Base-by-base conservation (phyloP, 2,113 vertebrate genomes). In the Eulacestoma nigropectus region DNA sequence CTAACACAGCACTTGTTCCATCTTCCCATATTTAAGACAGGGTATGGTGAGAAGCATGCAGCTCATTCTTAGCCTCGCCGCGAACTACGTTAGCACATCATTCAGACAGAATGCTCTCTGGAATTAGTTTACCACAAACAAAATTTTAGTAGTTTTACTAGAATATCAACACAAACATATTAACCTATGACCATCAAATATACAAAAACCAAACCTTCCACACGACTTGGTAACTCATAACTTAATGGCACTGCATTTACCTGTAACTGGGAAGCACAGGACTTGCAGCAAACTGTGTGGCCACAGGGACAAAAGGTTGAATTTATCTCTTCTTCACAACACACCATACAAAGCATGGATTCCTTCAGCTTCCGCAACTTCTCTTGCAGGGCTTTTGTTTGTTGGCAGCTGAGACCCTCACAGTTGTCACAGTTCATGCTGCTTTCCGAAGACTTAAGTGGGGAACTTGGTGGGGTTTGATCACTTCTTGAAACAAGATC, bases 291-390 rank as follows among this genome's bases (percentile, higher is more conserved):
- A 84, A 99, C 99, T 32, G 99, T 99, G 96, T 99, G 99, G 46
- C 99, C 99, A 10, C 99, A 99, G 65, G 99, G 99, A 90, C 99
- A 99, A 96, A 99, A 99, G 11, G 99, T 99, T 0, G 99, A 99
- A 74, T 99, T 98, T 50, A 99, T 99, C 98, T 99, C 99, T 87
- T 99, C 98, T 93, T 98, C 99, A 60, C 99, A 99, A 96, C 99
- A 99, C 81, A 99, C 96, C 99, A 99, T 98, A 92, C 99, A 99
- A 77, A 99, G 95, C 98, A 99, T 98, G 62, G 99, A 99, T 89
- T 99, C 99, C 68, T 98, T 97, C 37, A 99, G 98, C 96, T 99
- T 99, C 92, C 98, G 98, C 92, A 99, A 92, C 78, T 98, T 98
- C 96, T 99, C 99, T 84, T 99, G 99, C 89, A 99, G 98, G 29